These are phyloP conservation scores for Halictus quadricinctus DNA, from an alignment of 2,888 invertebrate genomes.

Conservation along the genomic window DNA sequence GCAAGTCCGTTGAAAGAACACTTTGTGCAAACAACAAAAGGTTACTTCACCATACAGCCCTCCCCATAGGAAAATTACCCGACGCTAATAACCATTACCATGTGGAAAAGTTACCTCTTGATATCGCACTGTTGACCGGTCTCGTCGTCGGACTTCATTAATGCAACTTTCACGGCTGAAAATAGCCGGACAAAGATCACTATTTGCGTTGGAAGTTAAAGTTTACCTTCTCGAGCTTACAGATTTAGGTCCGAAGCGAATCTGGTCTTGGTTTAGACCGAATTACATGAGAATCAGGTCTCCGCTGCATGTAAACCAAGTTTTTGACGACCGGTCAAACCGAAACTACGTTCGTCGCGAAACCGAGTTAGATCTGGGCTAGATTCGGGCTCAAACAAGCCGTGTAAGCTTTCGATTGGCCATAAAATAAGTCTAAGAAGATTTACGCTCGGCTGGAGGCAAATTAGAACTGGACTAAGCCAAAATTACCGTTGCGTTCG, in stretches of 20 bases:
- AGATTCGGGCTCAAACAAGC: neutral
- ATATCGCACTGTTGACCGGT: neutral
- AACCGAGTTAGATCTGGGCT: neutral
- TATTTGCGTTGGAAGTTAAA: neutral
- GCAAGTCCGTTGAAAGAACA: neutral
- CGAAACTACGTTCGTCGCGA: neutral
- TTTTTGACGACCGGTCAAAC: slow-evolving; percentile 1
- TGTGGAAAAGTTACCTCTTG: neutral
- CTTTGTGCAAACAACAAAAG: slow-evolving; percentile 5
- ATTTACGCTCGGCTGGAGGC: neutral
- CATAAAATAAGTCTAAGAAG: neutral
- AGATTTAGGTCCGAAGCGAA: neutral
- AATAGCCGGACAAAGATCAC: neutral
- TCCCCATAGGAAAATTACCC: neutral
- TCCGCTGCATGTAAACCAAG: neutral
- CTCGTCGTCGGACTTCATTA: neutral
- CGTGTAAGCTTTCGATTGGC: neutral
- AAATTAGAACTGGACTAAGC: neutral
- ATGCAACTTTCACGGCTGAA: neutral
- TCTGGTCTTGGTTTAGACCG: neutral
- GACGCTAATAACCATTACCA: neutral
- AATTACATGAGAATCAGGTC: neutral
- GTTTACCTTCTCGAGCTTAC: neutral
- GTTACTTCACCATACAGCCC: neutral
- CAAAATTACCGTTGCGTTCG: neutral